Evolutionary conservation across 2,797 vertebrate genomes (phyloP).

Genomic region (Phrynocephalus forsythii): DNA sequence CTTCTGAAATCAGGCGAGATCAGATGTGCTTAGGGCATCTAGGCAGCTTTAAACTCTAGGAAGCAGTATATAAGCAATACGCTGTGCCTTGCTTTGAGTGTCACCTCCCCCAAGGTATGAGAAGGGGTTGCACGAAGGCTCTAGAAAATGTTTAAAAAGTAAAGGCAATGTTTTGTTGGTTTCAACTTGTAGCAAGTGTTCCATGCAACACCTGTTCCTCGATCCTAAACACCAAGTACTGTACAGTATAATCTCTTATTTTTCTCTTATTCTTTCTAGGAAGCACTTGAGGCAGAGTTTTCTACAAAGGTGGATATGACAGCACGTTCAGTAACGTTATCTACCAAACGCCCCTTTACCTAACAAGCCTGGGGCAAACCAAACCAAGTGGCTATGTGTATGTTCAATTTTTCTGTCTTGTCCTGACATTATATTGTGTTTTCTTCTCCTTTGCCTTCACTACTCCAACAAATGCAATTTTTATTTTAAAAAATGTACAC

Average conservation of each 20-base stretch:
- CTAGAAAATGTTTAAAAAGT: background rate
- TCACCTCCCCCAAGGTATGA: background rate
- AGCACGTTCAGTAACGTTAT: slow-evolving; percentile 57
- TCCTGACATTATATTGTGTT: background rate
- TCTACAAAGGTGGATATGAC: slow-evolving; percentile 78
- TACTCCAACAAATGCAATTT: background rate
- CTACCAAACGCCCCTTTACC: slow-evolving; percentile 5
- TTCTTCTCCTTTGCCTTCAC: background rate
- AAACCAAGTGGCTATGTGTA: background rate
- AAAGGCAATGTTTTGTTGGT: background rate
- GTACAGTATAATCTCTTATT: background rate
- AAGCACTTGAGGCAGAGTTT: slow-evolving; percentile 81
- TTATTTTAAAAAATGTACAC: background rate
- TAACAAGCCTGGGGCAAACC: slow-evolving; percentile 10
- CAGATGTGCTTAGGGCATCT: too few species aligned
- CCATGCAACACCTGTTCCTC: background rate
- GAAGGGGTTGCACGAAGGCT: background rate
- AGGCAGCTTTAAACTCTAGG: too few species aligned
- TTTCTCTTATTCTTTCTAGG: slow-evolving; percentile 73
- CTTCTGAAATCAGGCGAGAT: too few species aligned
- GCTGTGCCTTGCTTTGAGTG: too few species aligned
- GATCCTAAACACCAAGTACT: background rate
- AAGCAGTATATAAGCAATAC: too few species aligned
- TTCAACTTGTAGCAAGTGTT: background rate
- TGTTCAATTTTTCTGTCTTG: background rate